phyloP scores from a whole-genome alignment of 2,113 vertebrate genomes.

The Alligator sinensis region DNA sequence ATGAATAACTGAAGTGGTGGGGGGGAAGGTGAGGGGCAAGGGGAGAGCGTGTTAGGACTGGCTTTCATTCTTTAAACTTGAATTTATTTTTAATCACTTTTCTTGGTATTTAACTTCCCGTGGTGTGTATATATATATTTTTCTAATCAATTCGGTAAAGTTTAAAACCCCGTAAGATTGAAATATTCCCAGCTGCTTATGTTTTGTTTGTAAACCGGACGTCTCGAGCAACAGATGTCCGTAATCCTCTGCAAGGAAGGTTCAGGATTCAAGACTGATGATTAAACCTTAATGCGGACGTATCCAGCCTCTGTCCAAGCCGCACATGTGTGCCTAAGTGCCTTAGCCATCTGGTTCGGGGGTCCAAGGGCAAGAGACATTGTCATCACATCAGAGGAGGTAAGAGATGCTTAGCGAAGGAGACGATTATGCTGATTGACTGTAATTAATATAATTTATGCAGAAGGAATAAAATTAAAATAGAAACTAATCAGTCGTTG shows the following conservation, averaged over 20 bases:
- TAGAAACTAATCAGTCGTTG: slow-evolving; percentile 72
- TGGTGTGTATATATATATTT: accelerated
- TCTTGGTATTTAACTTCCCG: neutral
- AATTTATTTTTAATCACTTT: neutral
- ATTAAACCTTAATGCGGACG: neutral
- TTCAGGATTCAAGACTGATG: slow-evolving; percentile 18
- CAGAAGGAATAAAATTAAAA: slow-evolving; percentile 74
- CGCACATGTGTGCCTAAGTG: slow-evolving; percentile 44
- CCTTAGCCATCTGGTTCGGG: slow-evolving; percentile 62
- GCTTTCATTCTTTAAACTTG: slow-evolving; percentile 20
- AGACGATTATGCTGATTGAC: slow-evolving; percentile 75
- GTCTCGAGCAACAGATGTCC: neutral
- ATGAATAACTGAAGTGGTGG: neutral
- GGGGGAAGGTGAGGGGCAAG: neutral
- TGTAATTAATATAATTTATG: slow-evolving; percentile 75
- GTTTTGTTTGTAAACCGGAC: neutral
- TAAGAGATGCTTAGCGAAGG: slow-evolving; percentile 46
- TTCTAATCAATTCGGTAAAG: neutral
- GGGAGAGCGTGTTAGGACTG: neutral
- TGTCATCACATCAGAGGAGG: slow-evolving; percentile 58
- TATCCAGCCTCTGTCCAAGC: neutral
- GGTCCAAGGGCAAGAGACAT: slow-evolving; percentile 46
- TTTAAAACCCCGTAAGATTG: neutral
- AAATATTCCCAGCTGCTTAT: neutral
- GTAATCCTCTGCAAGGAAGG: neutral